A percentile compares a stretch with the other conserved stretches of the same genome.
Evolutionary conservation across 1,140 invertebrate species (phyloP).

Genomic region (Brachionus rubens): DNA sequence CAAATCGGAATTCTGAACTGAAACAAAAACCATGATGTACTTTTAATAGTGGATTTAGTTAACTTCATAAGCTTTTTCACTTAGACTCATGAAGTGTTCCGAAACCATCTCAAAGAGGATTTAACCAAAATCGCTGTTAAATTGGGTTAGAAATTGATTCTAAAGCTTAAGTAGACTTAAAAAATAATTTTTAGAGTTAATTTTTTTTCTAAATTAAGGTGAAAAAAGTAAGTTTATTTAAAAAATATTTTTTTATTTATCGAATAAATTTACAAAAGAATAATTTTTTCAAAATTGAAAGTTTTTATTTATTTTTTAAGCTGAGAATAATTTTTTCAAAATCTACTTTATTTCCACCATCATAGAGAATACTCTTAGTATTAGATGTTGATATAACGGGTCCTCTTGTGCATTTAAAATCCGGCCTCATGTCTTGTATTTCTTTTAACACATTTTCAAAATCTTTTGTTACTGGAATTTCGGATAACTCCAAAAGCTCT

Average conservation of each 20-base stretch:
- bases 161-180: too few relatives aligned
- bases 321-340: slow-evolving; percentile 38
- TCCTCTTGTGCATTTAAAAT: slow-evolving; percentile 26
- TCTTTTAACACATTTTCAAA: slow-evolving; percentile 41
- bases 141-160: too few relatives aligned
- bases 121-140: too few relatives aligned
- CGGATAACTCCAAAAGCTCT: slow-evolving; percentile 55
- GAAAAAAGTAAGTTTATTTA: too few relatives aligned
- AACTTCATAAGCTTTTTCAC: too few relatives aligned
- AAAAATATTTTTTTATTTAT: neutral
- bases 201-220: neutral
- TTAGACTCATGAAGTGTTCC: too few relatives aligned
- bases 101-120: too few relatives aligned
- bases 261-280: neutral
- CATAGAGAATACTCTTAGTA: slow-evolving; percentile 42
- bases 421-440: slow-evolving; percentile 11
- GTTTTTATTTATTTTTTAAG: slow-evolving; percentile 13
- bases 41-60: too few relatives aligned
- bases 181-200: neutral
- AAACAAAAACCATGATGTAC: too few relatives aligned
- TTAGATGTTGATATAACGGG: slow-evolving; percentile 46
- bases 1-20: too few relatives aligned
- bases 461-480: slow-evolving; percentile 46
- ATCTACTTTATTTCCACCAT: slow-evolving; percentile 43
- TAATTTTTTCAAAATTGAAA: too few relatives aligned